These are phyloP conservation scores for Dissostichus mawsoni DNA, from an alignment of 2,113 vertebrate species.

Conservation along the genomic window DNA sequence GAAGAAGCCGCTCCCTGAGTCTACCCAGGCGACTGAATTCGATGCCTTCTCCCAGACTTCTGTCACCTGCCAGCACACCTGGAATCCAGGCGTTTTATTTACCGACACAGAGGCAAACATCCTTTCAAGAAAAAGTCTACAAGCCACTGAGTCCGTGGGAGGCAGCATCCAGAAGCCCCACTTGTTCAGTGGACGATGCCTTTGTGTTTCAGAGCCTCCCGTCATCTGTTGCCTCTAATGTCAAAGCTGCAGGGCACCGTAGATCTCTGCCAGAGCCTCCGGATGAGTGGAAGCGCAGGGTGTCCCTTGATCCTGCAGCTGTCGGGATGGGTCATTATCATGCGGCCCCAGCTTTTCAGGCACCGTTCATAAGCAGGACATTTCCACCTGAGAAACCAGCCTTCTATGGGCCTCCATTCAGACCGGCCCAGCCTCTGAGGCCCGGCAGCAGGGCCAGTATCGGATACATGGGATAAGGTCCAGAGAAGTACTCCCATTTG, in stretches of 20 bases:
- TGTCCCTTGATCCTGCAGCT: slow-evolving; percentile 79
- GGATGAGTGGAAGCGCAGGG: slow-evolving; percentile 86
- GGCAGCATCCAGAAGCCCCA: slow-evolving; percentile 86
- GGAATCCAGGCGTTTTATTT: slow-evolving; percentile 70
- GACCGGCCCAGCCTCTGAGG: slow-evolving; percentile 82
- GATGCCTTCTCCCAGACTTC: slow-evolving; percentile 43
- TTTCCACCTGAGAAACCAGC: slow-evolving; percentile 65
- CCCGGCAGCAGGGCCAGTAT: slow-evolving; percentile 69
- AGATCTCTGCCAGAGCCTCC: slow-evolving; percentile 87
- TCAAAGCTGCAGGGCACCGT: slow-evolving; percentile 85
- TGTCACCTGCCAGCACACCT: slow-evolving; percentile 79
- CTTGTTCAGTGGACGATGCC: slow-evolving; percentile 89
- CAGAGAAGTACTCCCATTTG: slow-evolving; percentile 81
- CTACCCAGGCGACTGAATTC: slow-evolving; percentile 82
- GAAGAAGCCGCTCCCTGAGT: slow-evolving; percentile 83
- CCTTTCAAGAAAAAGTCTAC: slow-evolving; percentile 76
- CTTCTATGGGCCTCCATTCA: slow-evolving; percentile 82
- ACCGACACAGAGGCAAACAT: slow-evolving; percentile 72
- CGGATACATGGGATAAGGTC: slow-evolving; percentile 76
- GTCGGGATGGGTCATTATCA: slow-evolving; percentile 50
- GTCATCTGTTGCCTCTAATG: slow-evolving; percentile 83
- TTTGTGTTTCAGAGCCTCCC: slow-evolving; percentile 85
- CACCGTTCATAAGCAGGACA: slow-evolving; percentile 58
- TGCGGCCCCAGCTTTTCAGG: slow-evolving; percentile 31
- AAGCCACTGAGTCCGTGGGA: slow-evolving; percentile 90